phyloP scores from a whole-genome alignment of 1,140 invertebrate species.

The Ceratosolen solmsi region DNA sequence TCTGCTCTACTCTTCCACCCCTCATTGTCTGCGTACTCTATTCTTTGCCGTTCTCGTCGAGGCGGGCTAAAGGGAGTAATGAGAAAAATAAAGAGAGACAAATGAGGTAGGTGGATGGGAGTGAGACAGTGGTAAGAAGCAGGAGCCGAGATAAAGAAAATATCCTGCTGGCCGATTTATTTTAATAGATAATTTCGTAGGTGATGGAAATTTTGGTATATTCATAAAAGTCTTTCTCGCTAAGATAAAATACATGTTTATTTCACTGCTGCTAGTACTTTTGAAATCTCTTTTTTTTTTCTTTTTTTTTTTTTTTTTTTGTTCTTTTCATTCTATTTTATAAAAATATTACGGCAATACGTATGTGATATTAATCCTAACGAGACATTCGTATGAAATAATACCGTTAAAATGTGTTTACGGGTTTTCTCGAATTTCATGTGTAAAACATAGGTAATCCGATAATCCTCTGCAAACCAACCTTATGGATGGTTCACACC shows the following conservation, averaged over 20 bases:
- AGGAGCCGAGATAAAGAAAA: background rate
- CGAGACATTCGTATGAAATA: slow-evolving; percentile 30
- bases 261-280: background rate
- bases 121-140: background rate
- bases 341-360: background rate
- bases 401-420: slow-evolving; percentile 48
- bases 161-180: slow-evolving; percentile 8
- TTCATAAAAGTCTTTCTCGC: background rate
- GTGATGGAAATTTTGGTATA: background rate
- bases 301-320: too few species aligned
- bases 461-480: slow-evolving; percentile 49
- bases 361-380: slow-evolving; percentile 6
- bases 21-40: background rate
- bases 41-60: background rate
- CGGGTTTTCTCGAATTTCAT: slow-evolving; percentile 35
- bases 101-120: background rate
- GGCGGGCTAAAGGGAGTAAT: background rate
- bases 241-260: background rate
- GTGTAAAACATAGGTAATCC: slow-evolving; percentile 48
- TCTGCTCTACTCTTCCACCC: background rate
- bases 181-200: slow-evolving; percentile 14
- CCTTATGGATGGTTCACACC: slow-evolving; percentile 11
- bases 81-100: background rate
- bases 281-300: background rate
- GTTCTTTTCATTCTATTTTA: too few species aligned